Evolutionary conservation across 2,888 invertebrate species (phyloP), one percentile per base, ranked within the genome.

Genomic region (Lepidochrysops patricia): DNA sequence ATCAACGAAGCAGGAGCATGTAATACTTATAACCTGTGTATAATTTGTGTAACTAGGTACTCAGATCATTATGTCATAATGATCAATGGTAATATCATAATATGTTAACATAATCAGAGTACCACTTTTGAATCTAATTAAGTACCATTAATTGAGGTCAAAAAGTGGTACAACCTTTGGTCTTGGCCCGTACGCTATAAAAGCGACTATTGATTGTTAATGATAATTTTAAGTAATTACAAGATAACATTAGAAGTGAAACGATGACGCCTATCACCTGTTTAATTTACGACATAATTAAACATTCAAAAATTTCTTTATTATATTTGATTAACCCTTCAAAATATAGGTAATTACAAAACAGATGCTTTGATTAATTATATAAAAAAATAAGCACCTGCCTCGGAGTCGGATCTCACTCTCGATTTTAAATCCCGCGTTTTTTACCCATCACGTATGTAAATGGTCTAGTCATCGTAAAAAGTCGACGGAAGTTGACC

Each of bases 301-400:
- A 58, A 62, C 64, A 64, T 64, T 65, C 75, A 3, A 32, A 32
- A 87, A 88, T 88, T 84, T 82, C 87, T 88, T 87, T 86, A 88
- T 87, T 86, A 84, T 84, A 80, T 87, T 87, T 88, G 86, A 88
- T 85, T 85, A 87, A 84, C 85, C 86, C 87, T 84, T 86, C 80
- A 82, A 79, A 80, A 68, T 71, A 67, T 49, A 58, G 70, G 78
- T 86, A 85, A 86, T 87, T 86, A 85, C 75, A 65, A 72, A 80
- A 84, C 87, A 87, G 87, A 86, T 88, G 86, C 78, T 67, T 80
- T 84, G 86, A 87, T 88, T 88, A 87, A 88, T 87, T 86, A 80
- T 71, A 76, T 80, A 78, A 85, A 85, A 84, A 85, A 74, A 71
- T 71, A 68, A 71, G 72, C 86, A 85, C 87, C 87, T 86, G 86